Conservation (phyloP, 2,888 invertebrate species). For the Zele albiditarsus region DNA sequence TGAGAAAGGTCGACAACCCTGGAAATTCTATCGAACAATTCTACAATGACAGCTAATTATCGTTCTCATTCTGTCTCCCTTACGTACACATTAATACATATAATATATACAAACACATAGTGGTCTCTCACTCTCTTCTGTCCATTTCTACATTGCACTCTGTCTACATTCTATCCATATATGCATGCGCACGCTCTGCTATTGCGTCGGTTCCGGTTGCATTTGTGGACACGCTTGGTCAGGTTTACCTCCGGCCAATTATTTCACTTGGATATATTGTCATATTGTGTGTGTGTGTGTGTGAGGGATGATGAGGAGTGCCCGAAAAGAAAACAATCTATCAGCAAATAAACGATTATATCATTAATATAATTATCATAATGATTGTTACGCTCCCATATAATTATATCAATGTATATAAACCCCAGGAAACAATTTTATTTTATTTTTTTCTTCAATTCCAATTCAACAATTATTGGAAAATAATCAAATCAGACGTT, state of each 20-base stretch:
- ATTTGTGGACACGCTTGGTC: constrained; percentile 43
- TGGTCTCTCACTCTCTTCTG: neutral
- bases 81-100: neutral
- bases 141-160: neutral
- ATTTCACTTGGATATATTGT: constrained; percentile 44
- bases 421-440: neutral
- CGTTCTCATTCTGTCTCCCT: constrained; percentile 27
- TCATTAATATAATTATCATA: neutral
- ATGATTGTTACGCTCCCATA: neutral
- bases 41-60: constrained; percentile 60
- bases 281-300: neutral
- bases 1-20: constrained; percentile 49
- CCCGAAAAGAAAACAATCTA: neutral
- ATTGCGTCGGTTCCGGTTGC: constrained; percentile 51
- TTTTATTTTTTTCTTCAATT: neutral
- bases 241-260: constrained; percentile 43
- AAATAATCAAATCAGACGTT: constrained; percentile 15
- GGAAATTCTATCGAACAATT: constrained; percentile 49
- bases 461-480: neutral
- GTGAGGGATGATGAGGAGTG: neutral
- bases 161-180: neutral
- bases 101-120: neutral
- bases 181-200: neutral
- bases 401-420: neutral
- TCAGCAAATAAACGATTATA: neutral